Conservation (phyloP, 2,888 invertebrate genomes). For the Xestia ashworthii region DNA sequence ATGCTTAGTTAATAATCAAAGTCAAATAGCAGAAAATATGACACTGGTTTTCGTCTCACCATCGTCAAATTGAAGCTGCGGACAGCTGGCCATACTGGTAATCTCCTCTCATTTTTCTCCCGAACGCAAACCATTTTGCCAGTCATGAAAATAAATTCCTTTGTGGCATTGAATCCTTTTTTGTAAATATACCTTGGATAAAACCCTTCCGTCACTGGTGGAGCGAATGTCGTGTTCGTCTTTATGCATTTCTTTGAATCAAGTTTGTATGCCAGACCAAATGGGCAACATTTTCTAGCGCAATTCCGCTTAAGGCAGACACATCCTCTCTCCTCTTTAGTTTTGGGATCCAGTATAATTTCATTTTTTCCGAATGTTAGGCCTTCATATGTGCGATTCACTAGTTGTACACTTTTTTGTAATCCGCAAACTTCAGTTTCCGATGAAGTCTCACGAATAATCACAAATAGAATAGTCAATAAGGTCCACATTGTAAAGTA, state of each 20-base stretch:
- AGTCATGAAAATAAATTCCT: constrained; percentile 73
- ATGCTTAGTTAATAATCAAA: constrained; percentile 9
- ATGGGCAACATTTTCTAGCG: constrained; percentile 80
- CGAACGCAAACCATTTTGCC: constrained; percentile 74
- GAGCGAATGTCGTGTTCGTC: constrained; percentile 48
- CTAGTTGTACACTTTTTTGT: constrained; percentile 48
- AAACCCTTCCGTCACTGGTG: constrained; percentile 73
- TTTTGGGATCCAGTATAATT: constrained; percentile 70
- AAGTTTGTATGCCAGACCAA: constrained; percentile 69
- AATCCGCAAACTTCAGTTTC: constrained; percentile 47
- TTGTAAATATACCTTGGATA: constrained; percentile 33
- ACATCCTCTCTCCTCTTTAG: constrained; percentile 73
- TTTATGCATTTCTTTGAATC: constrained; percentile 15
- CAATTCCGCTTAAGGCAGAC: constrained; percentile 75
- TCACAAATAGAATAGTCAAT: constrained; percentile 36
- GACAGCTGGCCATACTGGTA: constrained; percentile 64
- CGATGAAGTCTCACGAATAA: constrained; percentile 23
- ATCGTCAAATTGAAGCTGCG: constrained; percentile 46
- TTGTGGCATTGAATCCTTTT: constrained; percentile 65
- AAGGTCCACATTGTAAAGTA: constrained; percentile 34
- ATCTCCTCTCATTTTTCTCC: constrained; percentile 50
- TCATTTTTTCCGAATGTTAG: constrained; percentile 71
- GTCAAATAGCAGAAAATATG: constrained; percentile 2
- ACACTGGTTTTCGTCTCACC: constrained; percentile 71
- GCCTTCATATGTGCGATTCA: constrained; percentile 62